Conservation (phyloP, 2,888 invertebrate species). For the Tortrix viridana region DNA sequence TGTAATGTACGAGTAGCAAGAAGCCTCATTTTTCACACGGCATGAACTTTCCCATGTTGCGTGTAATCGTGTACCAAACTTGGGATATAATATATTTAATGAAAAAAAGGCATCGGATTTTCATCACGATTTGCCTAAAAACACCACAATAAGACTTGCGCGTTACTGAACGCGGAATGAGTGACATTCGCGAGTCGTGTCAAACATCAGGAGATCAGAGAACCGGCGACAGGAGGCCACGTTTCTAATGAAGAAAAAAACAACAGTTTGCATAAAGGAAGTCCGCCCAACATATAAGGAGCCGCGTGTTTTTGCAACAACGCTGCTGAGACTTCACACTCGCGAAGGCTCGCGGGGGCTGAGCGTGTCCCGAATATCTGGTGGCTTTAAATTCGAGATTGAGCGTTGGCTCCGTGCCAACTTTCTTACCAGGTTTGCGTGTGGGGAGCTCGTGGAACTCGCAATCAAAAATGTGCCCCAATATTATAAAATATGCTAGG, state of each 20-base stretch:
- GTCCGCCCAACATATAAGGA: slow-evolving; percentile 51
- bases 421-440: slow-evolving; percentile 57
- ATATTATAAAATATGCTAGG: not conserved
- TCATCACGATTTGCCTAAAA: too few relatives aligned
- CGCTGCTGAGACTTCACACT: slow-evolving; percentile 42
- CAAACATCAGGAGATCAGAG: slow-evolving; percentile 40
- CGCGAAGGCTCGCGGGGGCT: slow-evolving; percentile 44
- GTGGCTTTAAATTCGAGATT: slow-evolving; percentile 62
- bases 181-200: not conserved
- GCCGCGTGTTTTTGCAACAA: slow-evolving; percentile 48
- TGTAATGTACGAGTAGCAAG: too few relatives aligned
- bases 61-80: too few relatives aligned
- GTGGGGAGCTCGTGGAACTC: slow-evolving; percentile 46
- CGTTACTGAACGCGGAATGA: not conserved
- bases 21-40: too few relatives aligned
- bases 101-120: too few relatives aligned
- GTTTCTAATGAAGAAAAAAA: slow-evolving; percentile 62
- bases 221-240: slow-evolving; percentile 50
- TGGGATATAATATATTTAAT: too few relatives aligned
- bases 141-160: too few relatives aligned
- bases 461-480: slow-evolving; percentile 53
- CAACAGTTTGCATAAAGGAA: slow-evolving; percentile 60
- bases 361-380: slow-evolving; percentile 56
- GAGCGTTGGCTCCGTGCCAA: slow-evolving; percentile 63
- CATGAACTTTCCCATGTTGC: too few relatives aligned